A percentile compares a stretch with the other conserved stretches of the same genome.
Evolutionary conservation across 2,888 invertebrate species (phyloP).

Genomic region (Kryphioiulus occultus): DNA sequence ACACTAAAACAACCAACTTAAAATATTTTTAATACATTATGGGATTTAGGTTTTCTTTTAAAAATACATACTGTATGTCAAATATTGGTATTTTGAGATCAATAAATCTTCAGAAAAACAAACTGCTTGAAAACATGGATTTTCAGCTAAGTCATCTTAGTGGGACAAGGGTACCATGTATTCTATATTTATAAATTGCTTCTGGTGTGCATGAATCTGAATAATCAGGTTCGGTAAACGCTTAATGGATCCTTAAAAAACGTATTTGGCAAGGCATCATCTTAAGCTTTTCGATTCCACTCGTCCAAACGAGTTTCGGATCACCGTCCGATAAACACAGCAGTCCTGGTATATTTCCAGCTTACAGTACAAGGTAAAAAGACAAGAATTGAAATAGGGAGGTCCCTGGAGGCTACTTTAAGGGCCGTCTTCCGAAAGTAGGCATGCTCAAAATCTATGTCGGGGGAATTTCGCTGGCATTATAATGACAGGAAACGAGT

Average conservation of each 20-base stretch:
- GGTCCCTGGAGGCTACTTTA: not conserved
- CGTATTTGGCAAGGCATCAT: not conserved
- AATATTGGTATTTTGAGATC: no score
- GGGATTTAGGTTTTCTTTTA: no score
- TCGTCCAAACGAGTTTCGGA: not conserved
- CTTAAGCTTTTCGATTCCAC: not conserved
- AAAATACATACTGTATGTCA: no score
- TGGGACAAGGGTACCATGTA: no score
- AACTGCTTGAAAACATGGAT: no score
- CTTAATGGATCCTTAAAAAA: not conserved
- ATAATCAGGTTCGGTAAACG: not conserved
- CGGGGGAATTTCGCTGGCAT: slow-evolving; percentile 11
- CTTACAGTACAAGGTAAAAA: not conserved
- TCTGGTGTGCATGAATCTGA: not conserved
- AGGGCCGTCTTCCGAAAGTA: not conserved
- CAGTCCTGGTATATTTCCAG: not conserved
- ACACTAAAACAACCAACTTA: no score
- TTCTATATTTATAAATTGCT: no score
- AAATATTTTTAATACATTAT: no score
- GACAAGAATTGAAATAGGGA: not conserved
- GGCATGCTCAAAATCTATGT: slow-evolving; percentile 19
- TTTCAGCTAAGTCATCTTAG: no score
- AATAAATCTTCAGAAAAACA: no score
- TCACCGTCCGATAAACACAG: not conserved
- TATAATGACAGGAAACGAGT: slow-evolving; percentile 16